These are phyloP conservation scores for Macaca fascicularis DNA, from an alignment of 2,113 vertebrate genomes.

Conservation along the genomic window T2T-MFA8v1.1 NC_088386.1:96066001-96066500, in stretches of 20 bases:
- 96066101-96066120: not conserved
- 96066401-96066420: not conserved
- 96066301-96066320: not conserved
- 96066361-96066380: fast-evolving
- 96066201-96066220: not conserved
- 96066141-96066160: not conserved
- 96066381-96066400: not conserved
- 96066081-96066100: constrained; percentile 10
- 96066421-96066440: not conserved
- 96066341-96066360: not conserved
- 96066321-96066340: not conserved
- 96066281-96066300: not conserved
- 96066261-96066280: not conserved
- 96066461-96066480: not conserved
- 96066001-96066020: not conserved
- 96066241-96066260: constrained; percentile 24
- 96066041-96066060: not conserved
- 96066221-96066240: constrained; percentile 25
- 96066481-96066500: not conserved
- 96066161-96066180: not conserved
- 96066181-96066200: not conserved
- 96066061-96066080: constrained; percentile 42
- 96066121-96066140: not conserved
- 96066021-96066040: constrained; percentile 36
- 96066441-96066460: not conserved